phyloP scores from a whole-genome alignment of 92 coral and sea anemone genomes.

The Epizoanthus rinbou region DNA sequence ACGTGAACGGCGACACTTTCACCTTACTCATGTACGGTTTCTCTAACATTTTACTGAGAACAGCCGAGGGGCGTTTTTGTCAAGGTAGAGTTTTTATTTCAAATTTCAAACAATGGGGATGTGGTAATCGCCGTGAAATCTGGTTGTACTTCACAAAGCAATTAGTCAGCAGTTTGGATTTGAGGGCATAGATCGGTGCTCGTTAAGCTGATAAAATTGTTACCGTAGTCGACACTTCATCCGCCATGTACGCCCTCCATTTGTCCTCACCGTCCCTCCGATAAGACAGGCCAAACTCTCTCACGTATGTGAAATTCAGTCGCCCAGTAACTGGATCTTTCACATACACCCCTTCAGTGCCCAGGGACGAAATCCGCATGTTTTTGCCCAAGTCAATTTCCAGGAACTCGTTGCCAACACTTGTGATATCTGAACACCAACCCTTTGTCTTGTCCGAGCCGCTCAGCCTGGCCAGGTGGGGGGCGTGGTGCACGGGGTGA shows the following conservation, averaged over 20 bases:
- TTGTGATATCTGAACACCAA: conserved; percentile 74
- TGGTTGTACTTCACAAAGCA: too few species aligned
- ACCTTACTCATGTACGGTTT: too few species aligned
- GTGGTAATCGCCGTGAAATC: too few species aligned
- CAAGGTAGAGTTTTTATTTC: too few species aligned
- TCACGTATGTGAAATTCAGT: conserved; percentile 61
- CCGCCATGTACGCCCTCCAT: conserved; percentile 77
- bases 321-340: conserved; percentile 57
- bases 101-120: too few species aligned
- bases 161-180: too few species aligned
- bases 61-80: too few species aligned
- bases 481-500: conserved; percentile 52
- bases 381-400: conserved; percentile 76
- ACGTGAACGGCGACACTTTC: too few species aligned
- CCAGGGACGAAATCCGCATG: conserved; percentile 74
- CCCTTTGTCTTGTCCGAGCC: conserved; percentile 58
- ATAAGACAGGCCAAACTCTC: conserved; percentile 74
- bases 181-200: too few species aligned
- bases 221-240: conserved; percentile 87
- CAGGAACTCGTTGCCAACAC: conserved; percentile 63
- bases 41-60: too few species aligned
- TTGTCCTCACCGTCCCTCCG: conserved; percentile 63
- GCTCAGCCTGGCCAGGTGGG: conserved; percentile 69
- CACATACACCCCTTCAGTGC: conserved; percentile 76
- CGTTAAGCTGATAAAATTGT: conserved; percentile 7